Base-by-base conservation (phyloP, 2,797 vertebrate species). In the Pterois miles region DNA sequence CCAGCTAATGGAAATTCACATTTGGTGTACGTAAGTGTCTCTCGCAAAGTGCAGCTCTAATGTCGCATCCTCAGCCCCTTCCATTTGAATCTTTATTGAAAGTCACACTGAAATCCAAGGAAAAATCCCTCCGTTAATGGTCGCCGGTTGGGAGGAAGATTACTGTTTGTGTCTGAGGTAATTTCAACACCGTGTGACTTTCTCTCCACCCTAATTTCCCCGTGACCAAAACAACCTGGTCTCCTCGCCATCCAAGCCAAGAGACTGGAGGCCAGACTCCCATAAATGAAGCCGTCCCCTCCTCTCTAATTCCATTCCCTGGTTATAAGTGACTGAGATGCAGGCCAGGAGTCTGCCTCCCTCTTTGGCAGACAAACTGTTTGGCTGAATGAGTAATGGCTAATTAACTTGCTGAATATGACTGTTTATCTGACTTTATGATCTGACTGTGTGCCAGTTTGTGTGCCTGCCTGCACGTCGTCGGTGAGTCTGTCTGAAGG, bases 351-450 rank as follows among this genome's bases (percentile, higher is more conserved):
- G 62, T 64, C 80, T 56, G 63, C 73, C 75, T 83, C 53, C 56
- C 78, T 75, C 70, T 87, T 74, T 79, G 89, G 89, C 88, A 72
- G 82, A 74, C 48, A 70, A 84, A 81, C 67, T 29, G 9, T 83
- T 90, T 88, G 91, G 87, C 88, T 76, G 77, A 71, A 79, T 81
- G 68, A 86, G 81, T 89, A 88, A 92, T 85, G 81, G 82, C 81
- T 89, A 88, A 91, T 93, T 92, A 91, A 83, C 83, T 89, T 58
- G 66, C 81, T 75, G 76, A 88, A 89, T 89, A 79, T 81, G 81
- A 91, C 86, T 92, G 91, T 91, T 91, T 93, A 89, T 92, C 88
- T 88, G 88, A 88, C 87, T 92, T 91, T 88, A 84, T 90, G 85
- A 91, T 89, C 85, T 86, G 91, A 87, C 66, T 46, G 64, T 8